Conservation (phyloP, 2,797 vertebrate genomes). For the Monodelphis domestica region DNA sequence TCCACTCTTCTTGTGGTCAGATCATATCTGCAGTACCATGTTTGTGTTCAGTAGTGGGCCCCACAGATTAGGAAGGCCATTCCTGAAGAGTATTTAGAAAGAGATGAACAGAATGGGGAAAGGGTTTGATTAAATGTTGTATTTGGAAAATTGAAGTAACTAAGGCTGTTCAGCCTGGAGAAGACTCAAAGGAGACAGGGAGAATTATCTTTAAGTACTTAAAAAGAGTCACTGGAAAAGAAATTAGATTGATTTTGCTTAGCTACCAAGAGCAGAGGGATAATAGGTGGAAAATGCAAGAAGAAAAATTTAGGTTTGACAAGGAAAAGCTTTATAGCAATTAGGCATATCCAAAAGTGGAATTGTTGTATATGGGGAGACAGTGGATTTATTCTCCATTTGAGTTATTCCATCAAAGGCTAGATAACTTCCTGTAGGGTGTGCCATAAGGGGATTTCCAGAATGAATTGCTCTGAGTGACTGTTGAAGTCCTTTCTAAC, state of each 20-base stretch:
- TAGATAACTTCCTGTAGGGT: neutral
- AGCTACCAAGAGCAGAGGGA: neutral
- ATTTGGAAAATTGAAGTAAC: neutral
- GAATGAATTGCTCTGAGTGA: neutral
- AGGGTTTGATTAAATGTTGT: neutral
- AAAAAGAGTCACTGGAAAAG: neutral
- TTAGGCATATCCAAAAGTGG: neutral
- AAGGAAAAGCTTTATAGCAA: neutral
- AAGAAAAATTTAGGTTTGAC: neutral
- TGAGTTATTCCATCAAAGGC: neutral
- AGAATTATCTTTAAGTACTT: neutral
- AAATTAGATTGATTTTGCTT: neutral
- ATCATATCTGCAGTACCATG: neutral
- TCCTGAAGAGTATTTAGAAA: neutral
- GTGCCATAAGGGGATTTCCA: neutral
- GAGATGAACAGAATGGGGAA: neutral
- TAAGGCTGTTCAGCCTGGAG: neutral
- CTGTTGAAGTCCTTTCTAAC: neutral
- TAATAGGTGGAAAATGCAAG: neutral
- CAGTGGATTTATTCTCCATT: neutral
- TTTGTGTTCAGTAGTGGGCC: neutral
- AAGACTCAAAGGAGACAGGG: neutral
- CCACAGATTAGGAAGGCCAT: neutral
- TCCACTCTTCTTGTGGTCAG: neutral
- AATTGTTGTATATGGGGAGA: neutral